Percentiles rank a stretch among this genome's conserved stretches.
Evolutionary conservation across 92 coral and sea anemone genomes (phyloP).

Genomic region (Paragorgia papillata): DNA sequence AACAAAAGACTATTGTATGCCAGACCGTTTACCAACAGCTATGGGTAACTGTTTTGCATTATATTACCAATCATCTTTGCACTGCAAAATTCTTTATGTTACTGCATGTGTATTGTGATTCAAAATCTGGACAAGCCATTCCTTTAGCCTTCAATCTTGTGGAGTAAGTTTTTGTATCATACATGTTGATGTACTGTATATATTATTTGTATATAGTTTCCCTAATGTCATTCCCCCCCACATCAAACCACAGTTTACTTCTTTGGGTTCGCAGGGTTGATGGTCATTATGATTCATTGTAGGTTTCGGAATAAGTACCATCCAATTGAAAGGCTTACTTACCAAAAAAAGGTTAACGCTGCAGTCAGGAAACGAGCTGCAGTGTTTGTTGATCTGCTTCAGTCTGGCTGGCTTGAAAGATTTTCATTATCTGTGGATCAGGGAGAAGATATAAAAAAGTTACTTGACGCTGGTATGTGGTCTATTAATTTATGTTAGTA

Average conservation of each 20-base stretch:
- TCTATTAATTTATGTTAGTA: background rate
- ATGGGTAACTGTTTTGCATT: background rate
- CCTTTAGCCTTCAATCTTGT: background rate
- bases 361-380: constrained; percentile 75
- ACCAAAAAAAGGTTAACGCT: constrained; percentile 80
- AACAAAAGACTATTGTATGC: too few species aligned
- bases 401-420: constrained; percentile 71
- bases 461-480: constrained; percentile 83
- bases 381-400: constrained; percentile 78
- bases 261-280: background rate
- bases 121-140: constrained; percentile 22
- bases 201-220: background rate
- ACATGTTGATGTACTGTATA: background rate
- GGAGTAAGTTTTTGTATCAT: constrained; percentile 41
- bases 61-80: background rate
- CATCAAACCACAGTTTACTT: too few species aligned
- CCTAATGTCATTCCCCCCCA: background rate
- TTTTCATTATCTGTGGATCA: constrained; percentile 76
- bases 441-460: constrained; percentile 82
- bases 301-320: constrained; percentile 93
- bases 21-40: too few species aligned
- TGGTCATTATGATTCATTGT: background rate
- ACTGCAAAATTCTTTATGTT: constrained; percentile 19
- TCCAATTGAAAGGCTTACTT: constrained; percentile 71
- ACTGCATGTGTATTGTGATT: constrained; percentile 27